Evolutionary conservation across 1,140 invertebrate genomes (phyloP).

Genomic region (Bombus huntii): DNA sequence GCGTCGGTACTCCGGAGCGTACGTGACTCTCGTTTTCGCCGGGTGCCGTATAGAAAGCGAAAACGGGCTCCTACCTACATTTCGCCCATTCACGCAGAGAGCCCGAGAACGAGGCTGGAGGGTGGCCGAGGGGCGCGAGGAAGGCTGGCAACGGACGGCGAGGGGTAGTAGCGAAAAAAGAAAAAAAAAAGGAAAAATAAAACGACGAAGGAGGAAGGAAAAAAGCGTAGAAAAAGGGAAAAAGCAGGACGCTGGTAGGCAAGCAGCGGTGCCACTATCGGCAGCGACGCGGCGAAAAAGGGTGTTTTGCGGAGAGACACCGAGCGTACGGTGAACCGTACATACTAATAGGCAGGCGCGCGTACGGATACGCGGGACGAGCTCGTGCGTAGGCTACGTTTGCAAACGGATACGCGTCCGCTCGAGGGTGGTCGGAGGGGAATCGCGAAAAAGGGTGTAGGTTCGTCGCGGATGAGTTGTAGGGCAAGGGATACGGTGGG

Average conservation of each 20-base stretch:
- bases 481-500: constrained; percentile 29
- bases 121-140: constrained; percentile 35
- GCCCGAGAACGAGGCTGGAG: constrained; percentile 61
- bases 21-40: constrained; percentile 82
- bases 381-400: constrained; percentile 42
- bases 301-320: constrained; percentile 54
- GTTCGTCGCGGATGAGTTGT: constrained; percentile 65
- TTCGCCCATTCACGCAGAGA: constrained; percentile 81
- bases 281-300: constrained; percentile 52
- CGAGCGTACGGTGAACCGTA: constrained; percentile 47
- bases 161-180: constrained; percentile 53
- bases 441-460: constrained; percentile 68
- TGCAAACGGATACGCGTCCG: constrained; percentile 63
- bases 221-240: constrained; percentile 63
- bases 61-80: constrained; percentile 81
- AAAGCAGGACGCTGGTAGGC: constrained; percentile 54
- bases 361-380: constrained; percentile 30
- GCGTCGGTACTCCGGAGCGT: constrained; percentile 74
- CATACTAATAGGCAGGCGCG: constrained; percentile 36
- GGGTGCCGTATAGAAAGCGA: constrained; percentile 81
- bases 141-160: constrained; percentile 43
- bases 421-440: constrained; percentile 52
- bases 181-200: constrained; percentile 46
- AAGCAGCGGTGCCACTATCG: constrained; percentile 51
- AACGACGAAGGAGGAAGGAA: not conserved